Evolutionary conservation across 1,140 invertebrate species (phyloP), one percentile per base, ranked within the genome.

Genomic region (Triops cancriformis): DNA sequence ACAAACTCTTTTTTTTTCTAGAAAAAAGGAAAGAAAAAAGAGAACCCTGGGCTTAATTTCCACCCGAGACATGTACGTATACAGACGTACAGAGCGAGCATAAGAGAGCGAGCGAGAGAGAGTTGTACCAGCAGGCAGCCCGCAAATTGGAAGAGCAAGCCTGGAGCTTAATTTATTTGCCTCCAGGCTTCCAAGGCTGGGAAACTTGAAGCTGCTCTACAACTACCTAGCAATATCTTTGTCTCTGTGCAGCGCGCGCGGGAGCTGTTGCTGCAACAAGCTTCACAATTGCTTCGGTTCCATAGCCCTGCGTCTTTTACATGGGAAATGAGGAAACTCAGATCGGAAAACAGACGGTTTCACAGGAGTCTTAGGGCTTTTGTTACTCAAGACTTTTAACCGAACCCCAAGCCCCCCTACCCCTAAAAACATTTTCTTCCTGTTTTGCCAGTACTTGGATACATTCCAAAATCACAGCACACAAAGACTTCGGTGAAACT

Each of bases 101-200:
- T n/a, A 18, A 6, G 51, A 64, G 51, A 64, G 51, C 10, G 51
- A 64, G 51, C 23, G 51, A 64, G 51, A 64, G 51, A 64, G 51
- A 64, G 51, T 64, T 64, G 23, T 64, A 64, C 51, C n/a, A 64
- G 51, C 51, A 64, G 51, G 51, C 51, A 64, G 51, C 51, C 31
- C 14, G 51, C 51, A 64, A 64, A 64, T 64, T 64, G 51, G 51
- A 64, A 64, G 51, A 64, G 51, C 14, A 64, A 64, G 18, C 51
- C 51, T 64, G 51, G 51, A 64, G 51, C 51, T 64, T 64, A 64
- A 64, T 64, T 64, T 64, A 64, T 64, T 64, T 64, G 51, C 51
- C 51, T 64, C 51, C 51, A 64, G 51, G 51, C 51, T n/a, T 64
- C 51, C 51, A n/a, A 64, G 51, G 51, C 51, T 64, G 51, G 51